phyloP scores from a whole-genome alignment of 2,113 vertebrate genomes.

The Equus przewalskii region DNA sequence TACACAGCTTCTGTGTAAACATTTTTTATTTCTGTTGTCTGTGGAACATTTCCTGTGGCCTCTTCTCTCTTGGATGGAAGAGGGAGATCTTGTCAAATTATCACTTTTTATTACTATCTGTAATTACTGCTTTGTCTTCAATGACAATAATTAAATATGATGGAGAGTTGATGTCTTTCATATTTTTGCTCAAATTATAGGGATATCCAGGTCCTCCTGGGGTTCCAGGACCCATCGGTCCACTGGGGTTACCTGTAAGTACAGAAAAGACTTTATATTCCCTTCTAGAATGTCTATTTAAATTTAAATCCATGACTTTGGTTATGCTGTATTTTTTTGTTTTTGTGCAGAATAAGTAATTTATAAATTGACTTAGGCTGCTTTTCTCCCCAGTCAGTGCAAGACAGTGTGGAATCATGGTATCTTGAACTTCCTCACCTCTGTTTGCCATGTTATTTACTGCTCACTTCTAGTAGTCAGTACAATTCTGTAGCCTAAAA shows the following conservation, averaged over 20 bases:
- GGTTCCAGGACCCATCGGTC: conserved; percentile 92
- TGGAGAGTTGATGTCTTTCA: conserved; percentile 5
- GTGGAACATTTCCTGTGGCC: not conserved
- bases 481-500: not conserved
- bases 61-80: not conserved
- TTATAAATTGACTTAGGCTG: not conserved
- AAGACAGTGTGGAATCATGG: not conserved
- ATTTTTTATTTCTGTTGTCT: not conserved
- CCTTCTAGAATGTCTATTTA: not conserved
- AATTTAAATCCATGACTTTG: conserved; percentile 7
- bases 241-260: conserved; percentile 95
- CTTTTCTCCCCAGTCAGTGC: not conserved
- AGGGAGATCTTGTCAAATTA: conserved; percentile 47
- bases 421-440: not conserved
- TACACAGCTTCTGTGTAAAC: not conserved
- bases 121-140: conserved; percentile 25
- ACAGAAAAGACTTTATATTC: not conserved
- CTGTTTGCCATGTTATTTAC: not conserved
- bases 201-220: conserved; percentile 96
- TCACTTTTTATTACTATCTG: conserved; percentile 47
- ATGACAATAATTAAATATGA: conserved; percentile 20
- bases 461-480: not conserved
- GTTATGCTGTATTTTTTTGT: not conserved
- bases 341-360: not conserved
- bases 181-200: conserved; percentile 87